phyloP scores from a whole-genome alignment of 2,888 invertebrate species.

The Dastarcus helophoroides region DNA sequence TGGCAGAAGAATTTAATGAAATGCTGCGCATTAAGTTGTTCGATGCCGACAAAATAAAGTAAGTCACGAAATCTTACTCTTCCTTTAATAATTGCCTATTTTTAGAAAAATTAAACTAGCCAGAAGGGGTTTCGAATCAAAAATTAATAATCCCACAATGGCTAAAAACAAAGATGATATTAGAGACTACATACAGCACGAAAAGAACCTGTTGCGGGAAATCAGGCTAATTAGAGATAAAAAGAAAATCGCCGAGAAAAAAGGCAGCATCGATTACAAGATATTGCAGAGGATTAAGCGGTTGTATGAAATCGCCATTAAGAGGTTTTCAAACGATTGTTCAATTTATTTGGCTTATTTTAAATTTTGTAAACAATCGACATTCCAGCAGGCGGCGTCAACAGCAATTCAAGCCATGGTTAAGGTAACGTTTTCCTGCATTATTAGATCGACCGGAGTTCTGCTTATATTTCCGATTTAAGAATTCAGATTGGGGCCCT shows the following conservation, averaged over 20 bases:
- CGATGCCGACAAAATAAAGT: slow-evolving; percentile 59
- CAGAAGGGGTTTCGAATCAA: slow-evolving; percentile 61
- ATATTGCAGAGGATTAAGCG: slow-evolving; percentile 61
- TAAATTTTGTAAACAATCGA: slow-evolving; percentile 62
- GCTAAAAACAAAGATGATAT: slow-evolving; percentile 60
- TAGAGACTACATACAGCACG: slow-evolving; percentile 58
- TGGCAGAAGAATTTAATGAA: slow-evolving; percentile 70
- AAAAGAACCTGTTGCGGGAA: slow-evolving; percentile 54
- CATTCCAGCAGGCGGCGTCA: slow-evolving; percentile 43
- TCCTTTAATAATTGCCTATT: slow-evolving; percentile 15
- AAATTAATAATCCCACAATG: slow-evolving; percentile 55
- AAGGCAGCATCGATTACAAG: slow-evolving; percentile 52
- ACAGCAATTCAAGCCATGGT: slow-evolving; percentile 50
- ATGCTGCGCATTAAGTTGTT: slow-evolving; percentile 63
- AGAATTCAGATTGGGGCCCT: no score
- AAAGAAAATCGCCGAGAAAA: slow-evolving; percentile 47
- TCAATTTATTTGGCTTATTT: slow-evolving; percentile 68
- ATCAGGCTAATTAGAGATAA: slow-evolving; percentile 50
- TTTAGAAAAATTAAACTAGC: slow-evolving; percentile 55
- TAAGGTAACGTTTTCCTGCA: slow-evolving; percentile 38
- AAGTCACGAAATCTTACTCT: slow-evolving; percentile 16
- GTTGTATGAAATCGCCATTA: slow-evolving; percentile 59
- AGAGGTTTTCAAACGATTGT: slow-evolving; percentile 58
- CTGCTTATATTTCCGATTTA: no score
- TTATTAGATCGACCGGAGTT: slow-evolving; percentile 1